Conservation (phyloP, 2,888 invertebrate species). For the Melanostoma scalare region DNA sequence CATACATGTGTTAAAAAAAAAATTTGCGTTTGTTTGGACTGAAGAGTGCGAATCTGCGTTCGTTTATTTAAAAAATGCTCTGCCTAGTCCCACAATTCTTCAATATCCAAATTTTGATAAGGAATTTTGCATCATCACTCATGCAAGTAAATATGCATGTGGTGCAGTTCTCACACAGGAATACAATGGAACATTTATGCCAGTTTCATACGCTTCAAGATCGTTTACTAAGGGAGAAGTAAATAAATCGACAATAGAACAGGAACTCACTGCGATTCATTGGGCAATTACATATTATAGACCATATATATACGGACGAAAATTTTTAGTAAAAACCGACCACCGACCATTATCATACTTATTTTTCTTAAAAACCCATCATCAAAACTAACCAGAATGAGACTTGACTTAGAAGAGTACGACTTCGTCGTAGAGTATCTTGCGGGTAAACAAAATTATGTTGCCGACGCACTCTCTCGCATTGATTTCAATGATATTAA, state of each 20-base stretch:
- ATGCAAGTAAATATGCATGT: constrained; percentile 63
- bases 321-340: constrained; percentile 72
- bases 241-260: constrained; percentile 74
- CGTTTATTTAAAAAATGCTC: constrained; percentile 24
- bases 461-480: constrained; percentile 61
- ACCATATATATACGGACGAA: constrained; percentile 64
- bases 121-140: constrained; percentile 47
- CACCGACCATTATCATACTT: constrained; percentile 74
- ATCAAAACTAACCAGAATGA: constrained; percentile 74
- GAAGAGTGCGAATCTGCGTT: constrained; percentile 54
- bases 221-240: constrained; percentile 73
- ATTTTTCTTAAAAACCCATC: constrained; percentile 73
- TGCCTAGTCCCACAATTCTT: constrained; percentile 24
- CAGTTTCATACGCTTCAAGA: constrained; percentile 66
- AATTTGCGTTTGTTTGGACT: constrained; percentile 43
- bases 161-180: constrained; percentile 68
- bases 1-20: too few species aligned
- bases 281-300: constrained; percentile 73
- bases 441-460: constrained; percentile 69
- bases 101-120: constrained; percentile 45
- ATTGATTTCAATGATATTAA: constrained; percentile 47
- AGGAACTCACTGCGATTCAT: constrained; percentile 73
- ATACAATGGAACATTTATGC: constrained; percentile 46
- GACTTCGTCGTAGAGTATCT: constrained; percentile 73
- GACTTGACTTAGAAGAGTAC: constrained; percentile 74